These are phyloP conservation scores for Apteryx owenii DNA, from an alignment of 2,113 vertebrate genomes.

Conservation along the genomic window DNA sequence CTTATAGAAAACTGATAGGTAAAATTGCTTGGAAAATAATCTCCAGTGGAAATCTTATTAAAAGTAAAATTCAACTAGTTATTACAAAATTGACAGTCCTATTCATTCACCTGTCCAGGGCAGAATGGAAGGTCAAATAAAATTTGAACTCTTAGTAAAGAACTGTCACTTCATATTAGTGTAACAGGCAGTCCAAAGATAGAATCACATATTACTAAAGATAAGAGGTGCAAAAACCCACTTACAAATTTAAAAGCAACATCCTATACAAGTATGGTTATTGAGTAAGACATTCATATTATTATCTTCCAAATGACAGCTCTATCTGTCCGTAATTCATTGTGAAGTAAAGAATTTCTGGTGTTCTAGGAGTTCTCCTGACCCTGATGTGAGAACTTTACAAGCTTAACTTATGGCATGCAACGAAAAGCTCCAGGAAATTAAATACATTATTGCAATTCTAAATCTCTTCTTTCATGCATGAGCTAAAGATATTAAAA, in stretches of 20 bases:
- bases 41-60: constrained; percentile 19
- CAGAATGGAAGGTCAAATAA: constrained; percentile 41
- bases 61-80: constrained; percentile 29
- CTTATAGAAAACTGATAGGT: not conserved
- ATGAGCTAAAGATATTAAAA: not conserved
- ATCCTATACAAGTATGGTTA: not conserved
- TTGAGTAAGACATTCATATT: not conserved
- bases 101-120: constrained; percentile 33
- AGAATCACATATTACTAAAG: not conserved
- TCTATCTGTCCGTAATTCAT: not conserved
- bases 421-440: not conserved
- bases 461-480: not conserved
- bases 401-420: not conserved
- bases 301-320: not conserved
- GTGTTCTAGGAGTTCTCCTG: not conserved
- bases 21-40: constrained; percentile 25
- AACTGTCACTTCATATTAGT: constrained; percentile 41
- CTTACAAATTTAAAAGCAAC: not conserved
- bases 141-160: constrained; percentile 21
- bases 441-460: not conserved
- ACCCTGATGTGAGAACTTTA: not conserved
- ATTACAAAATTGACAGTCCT: not conserved
- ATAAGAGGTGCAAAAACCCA: not conserved
- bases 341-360: not conserved
- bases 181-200: constrained; percentile 15